Base-by-base conservation (phyloP, 2,113 vertebrate genomes). In the Proteles cristata region DNA sequence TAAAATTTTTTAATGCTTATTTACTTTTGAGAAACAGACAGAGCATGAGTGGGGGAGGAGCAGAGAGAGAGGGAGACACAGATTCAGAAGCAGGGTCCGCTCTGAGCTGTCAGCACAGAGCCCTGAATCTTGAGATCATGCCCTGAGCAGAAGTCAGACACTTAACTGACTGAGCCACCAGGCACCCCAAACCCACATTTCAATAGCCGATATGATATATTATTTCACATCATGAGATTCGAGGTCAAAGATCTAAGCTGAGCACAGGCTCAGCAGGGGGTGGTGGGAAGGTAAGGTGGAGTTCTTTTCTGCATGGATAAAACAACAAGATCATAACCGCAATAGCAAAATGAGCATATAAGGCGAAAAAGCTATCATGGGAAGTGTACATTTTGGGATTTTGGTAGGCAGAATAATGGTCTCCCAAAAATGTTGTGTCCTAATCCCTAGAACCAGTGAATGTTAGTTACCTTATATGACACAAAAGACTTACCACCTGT, bases 221-320 rank as follows among this genome's bases (percentile, higher is more conserved):
- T 61, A 61, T 61, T 61, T 61, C 58, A 61, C 58, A 61, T 21
- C 58, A 61, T 25, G 58, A 9, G 58, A 61, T 61, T 61, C 58
- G 21, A 61, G 58, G 23, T 61, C 58, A 61, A 21, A 61, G 58
- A 25, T 61, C 58, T 61, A 61, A 61, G 21, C 58, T 61, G 58
- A 61, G 58, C 58, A 61, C 21, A 61, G 58, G 58, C 21, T 61
- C 21, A 61, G 23, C 58, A 69, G 11, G 4, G 71, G 45, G 31
- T 39, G 43, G 55, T 90, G 68, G 85, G 76, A 95, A 93, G 79
- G 69, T 96, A 96, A 85, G 82, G 77, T 80, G 85, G 83, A 77
- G 66, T 71, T 61, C 48, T 94, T 74, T 96, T 96, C 61, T 94
- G 45, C 35, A 77, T 45, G 21, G 4, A 61, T 65, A 8, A 86